phyloP scores from a whole-genome alignment of 2,113 vertebrate species.

The Petroica traversi region DNA sequence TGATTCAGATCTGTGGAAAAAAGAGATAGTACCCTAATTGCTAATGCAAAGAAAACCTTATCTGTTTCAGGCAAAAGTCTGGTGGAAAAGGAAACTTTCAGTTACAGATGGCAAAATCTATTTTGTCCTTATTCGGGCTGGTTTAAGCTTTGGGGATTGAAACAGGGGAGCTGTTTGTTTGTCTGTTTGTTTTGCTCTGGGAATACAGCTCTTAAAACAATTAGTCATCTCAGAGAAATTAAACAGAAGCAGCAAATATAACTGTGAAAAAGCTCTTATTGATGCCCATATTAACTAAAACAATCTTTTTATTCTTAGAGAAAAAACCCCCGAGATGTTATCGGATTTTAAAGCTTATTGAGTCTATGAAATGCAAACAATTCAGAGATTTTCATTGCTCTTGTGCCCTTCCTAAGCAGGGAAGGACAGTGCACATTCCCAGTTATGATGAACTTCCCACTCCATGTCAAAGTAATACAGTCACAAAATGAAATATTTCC shows the following conservation, averaged over 20 bases:
- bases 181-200: conserved; percentile 15
- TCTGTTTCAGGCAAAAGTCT: conserved; percentile 43
- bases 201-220: conserved; percentile 34
- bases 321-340: not conserved
- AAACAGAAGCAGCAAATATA: conserved; percentile 20
- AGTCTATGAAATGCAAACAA: not conserved
- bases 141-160: not conserved
- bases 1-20: conserved; percentile 60
- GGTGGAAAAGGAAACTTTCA: not conserved
- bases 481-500: not conserved
- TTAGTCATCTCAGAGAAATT: conserved; percentile 57
- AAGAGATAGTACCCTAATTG: conserved; percentile 52
- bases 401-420: not conserved
- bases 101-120: conserved; percentile 13
- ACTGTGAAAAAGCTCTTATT: conserved; percentile 35
- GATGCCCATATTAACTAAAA: not conserved
- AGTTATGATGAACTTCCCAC: not conserved
- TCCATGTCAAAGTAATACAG: not conserved
- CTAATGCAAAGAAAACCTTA: conserved; percentile 54
- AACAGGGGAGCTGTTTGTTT: not conserved
- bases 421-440: not conserved
- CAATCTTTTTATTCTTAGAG: not conserved
- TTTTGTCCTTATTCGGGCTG: conserved; percentile 17
- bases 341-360: not conserved
- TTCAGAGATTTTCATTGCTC: not conserved